A percentile compares a stretch with the other conserved stretches of the same genome.
phyloP scores from a whole-genome alignment of 2,113 vertebrate genomes.

The Marcusenius ussheri region DNA sequence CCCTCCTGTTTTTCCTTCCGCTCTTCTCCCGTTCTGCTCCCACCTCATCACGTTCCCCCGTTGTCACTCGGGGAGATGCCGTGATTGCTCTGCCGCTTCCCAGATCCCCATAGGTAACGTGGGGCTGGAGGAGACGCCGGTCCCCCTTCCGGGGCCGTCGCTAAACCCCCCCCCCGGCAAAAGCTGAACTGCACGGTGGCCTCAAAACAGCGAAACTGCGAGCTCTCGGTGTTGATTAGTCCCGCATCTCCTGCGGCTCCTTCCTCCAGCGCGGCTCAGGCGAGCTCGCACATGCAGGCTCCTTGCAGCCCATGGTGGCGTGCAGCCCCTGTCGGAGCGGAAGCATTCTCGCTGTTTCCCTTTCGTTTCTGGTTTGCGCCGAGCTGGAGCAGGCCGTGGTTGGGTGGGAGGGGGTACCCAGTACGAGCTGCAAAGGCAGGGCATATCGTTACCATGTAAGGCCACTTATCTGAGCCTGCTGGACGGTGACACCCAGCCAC shows the following conservation, averaged over 20 bases:
- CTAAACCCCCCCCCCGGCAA: background rate
- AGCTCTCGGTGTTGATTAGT: slow-evolving; percentile 38
- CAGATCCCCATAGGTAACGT: slow-evolving; percentile 85
- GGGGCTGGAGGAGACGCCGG: slow-evolving; percentile 51
- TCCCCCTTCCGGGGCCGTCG: background rate
- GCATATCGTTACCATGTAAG: background rate
- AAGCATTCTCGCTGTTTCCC: background rate
- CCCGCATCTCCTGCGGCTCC: slow-evolving; percentile 24
- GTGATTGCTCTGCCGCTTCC: slow-evolving; percentile 81
- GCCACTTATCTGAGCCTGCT: background rate
- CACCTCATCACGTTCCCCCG: slow-evolving; percentile 31
- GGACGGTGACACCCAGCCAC: background rate
- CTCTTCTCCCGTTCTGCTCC: slow-evolving; percentile 45
- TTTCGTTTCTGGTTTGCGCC: background rate
- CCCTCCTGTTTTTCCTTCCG: slow-evolving; percentile 40
- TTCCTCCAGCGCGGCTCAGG: slow-evolving; percentile 23
- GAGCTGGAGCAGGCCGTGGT: background rate
- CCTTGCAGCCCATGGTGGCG: background rate
- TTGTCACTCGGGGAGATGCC: slow-evolving; percentile 68
- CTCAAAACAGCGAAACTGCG: slow-evolving; percentile 14
- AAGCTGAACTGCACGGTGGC: slow-evolving; percentile 4
- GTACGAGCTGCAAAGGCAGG: background rate
- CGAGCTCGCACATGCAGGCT: background rate
- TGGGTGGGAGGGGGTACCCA: background rate
- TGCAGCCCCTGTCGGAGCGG: background rate